Percentiles rank a stretch among this genome's conserved stretches.
These are phyloP conservation scores for Ganaspis sp. DNA, from an alignment of 1,140 invertebrate genomes.

Conservation along the genomic window DNA sequence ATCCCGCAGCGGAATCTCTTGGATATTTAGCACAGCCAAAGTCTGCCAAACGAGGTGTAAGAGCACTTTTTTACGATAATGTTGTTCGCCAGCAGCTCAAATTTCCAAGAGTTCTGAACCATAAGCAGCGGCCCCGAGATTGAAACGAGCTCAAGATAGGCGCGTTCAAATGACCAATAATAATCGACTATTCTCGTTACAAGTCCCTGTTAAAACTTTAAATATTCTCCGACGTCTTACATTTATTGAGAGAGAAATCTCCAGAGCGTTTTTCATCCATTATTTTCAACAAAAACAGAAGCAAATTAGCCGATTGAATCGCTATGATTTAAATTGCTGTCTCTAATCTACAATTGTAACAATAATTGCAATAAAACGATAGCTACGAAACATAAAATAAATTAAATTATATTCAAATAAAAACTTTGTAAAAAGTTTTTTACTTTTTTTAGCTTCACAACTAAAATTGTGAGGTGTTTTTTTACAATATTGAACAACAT, in stretches of 20 bases:
- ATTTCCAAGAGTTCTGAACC: slow-evolving; percentile 23
- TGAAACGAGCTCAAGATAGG: slow-evolving; percentile 16
- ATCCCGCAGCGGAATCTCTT: neutral
- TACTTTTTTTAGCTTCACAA: no score
- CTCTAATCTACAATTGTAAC: no score
- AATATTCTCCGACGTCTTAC: neutral
- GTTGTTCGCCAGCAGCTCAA: slow-evolving; percentile 12
- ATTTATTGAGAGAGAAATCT: neutral
- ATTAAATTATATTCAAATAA: no score
- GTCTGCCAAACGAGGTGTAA: slow-evolving; percentile 17
- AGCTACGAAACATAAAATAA: no score
- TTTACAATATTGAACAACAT: no score
- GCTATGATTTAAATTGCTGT: no score
- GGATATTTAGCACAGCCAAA: slow-evolving; percentile 16
- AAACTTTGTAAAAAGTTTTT: no score
- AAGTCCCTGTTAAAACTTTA: neutral
- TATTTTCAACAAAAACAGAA: no score
- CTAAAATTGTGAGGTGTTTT: no score
- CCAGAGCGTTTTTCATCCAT: neutral
- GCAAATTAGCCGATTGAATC: no score
- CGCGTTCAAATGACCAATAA: slow-evolving; percentile 1
- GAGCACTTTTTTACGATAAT: slow-evolving; percentile 20
- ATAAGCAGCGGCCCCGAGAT: slow-evolving; percentile 10
- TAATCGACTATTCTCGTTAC: neutral
- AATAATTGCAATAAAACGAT: no score